These are phyloP conservation scores for Zelleria hepariella DNA, from an alignment of 2,888 invertebrate genomes.

Conservation along the genomic window DNA sequence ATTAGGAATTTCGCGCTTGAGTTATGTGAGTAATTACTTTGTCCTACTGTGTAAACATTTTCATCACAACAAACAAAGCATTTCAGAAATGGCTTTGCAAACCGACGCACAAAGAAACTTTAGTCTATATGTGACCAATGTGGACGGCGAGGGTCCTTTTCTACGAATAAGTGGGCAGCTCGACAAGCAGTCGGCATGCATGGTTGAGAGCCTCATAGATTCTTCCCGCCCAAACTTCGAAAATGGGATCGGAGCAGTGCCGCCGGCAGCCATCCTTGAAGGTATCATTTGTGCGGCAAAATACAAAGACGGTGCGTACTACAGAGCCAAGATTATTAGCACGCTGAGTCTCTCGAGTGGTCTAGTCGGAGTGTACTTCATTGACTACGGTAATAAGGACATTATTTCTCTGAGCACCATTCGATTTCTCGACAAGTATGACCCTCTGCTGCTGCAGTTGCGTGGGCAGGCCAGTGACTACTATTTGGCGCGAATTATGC, in stretches of 20 bases:
- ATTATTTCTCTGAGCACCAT: constrained; percentile 72
- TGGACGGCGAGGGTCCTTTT: constrained; percentile 78
- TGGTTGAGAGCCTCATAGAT: constrained; percentile 68
- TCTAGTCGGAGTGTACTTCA: constrained; percentile 75
- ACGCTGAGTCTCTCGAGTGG: constrained; percentile 58
- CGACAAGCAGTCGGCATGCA: constrained; percentile 68
- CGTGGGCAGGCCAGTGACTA: constrained; percentile 74
- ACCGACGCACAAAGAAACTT: constrained; percentile 45
- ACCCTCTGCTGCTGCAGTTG: constrained; percentile 58
- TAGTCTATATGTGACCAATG: constrained; percentile 74
- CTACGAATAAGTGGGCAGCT: constrained; percentile 81
- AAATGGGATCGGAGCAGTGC: constrained; percentile 56
- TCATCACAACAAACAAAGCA: constrained; percentile 10
- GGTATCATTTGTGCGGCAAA: constrained; percentile 76
- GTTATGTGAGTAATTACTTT: constrained; percentile 4
- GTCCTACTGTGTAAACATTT: not conserved
- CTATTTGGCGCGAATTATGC: constrained; percentile 70
- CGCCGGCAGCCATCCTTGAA: constrained; percentile 59
- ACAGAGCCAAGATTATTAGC: constrained; percentile 74
- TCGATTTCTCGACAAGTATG: constrained; percentile 68
- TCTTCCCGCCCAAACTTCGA: constrained; percentile 49
- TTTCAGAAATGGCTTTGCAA: constrained; percentile 41
- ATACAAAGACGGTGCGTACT: constrained; percentile 77
- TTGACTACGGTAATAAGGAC: constrained; percentile 78
- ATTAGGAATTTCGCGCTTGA: constrained; percentile 21